Base-by-base conservation (phyloP, 2,797 vertebrate genomes). In the Epinephelus malabaricus region DNA sequence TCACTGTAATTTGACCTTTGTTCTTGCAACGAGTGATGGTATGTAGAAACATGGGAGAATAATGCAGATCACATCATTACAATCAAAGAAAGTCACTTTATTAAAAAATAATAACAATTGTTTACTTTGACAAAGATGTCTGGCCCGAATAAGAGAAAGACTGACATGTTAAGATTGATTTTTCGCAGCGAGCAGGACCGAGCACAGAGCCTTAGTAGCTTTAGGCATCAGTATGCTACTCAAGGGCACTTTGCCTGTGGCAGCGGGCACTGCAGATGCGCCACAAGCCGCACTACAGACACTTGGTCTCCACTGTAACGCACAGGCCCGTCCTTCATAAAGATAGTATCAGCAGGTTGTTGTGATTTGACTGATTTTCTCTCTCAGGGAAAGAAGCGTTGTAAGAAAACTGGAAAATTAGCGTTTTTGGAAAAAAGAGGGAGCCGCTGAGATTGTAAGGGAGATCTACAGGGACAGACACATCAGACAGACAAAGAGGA, bases 401-500 rank as follows among this genome's bases (percentile, higher is more conserved):
- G 13, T 19, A 30, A n/a, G 4, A 69, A 51, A 34, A n/a, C 27
- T 43, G 23, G 14, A 51, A 72, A 68, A 45, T 45, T 4, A 64
- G 65, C 34, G 6, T 65, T 80, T 81, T 14, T 43, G 55, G 18
- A 23, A 47, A 53, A 30, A 50, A 45, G 38, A 76, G 46, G 25
- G 21, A 63, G 61, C 71, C 27, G 47, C 19, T 49, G 6, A 63
- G 56, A 62, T 21, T 51, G 66, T 66, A 46, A 21, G 56, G 30
- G 66, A 82, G 84, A 83, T 45, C 30, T 15, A n/a, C 49, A 78
- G 61, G 47, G 66, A 68, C 75, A 87, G 86, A 86, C 76, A 73
- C 60, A 78, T 86, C 89, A 92, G 81, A 92, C 89, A 92, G 84
- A 93, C 91, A 92, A 92, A 90, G 89, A 92, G 90, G 83, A 93